Evolutionary conservation across 2,888 invertebrate genomes (phyloP).

Genomic region (Allygus modestus): DNA sequence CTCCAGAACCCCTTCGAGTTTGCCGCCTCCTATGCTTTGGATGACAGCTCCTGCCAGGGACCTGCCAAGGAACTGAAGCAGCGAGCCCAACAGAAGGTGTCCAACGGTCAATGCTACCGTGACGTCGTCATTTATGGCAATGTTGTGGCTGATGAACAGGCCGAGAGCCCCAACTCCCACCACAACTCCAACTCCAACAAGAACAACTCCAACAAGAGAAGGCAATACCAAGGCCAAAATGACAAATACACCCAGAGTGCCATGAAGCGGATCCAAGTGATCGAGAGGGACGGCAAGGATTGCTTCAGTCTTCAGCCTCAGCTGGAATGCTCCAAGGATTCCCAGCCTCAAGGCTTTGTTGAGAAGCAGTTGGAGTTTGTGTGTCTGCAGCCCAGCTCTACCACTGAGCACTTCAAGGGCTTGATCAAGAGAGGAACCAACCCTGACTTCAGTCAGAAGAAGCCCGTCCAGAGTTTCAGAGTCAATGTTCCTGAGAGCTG

Average conservation of each 20-base stretch:
- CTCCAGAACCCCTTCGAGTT: conserved; percentile 77
- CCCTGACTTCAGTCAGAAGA: conserved; percentile 76
- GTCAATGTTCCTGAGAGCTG: conserved; percentile 76
- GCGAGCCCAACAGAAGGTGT: conserved; percentile 71
- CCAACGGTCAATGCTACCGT: conserved; percentile 66
- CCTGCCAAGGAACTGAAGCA: conserved; percentile 72
- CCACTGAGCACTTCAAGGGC: conserved; percentile 72
- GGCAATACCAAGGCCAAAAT: conserved; percentile 18
- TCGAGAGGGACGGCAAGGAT: conserved; percentile 76
- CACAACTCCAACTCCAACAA: conserved; percentile 75
- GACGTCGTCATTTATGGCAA: conserved; percentile 68
- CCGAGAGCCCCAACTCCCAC: conserved; percentile 52
- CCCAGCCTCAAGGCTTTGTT: conserved; percentile 75
- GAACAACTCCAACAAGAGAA: conserved; percentile 10
- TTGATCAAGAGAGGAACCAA: conserved; percentile 75
- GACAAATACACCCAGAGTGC: conserved; percentile 66
- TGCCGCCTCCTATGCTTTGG: conserved; percentile 78
- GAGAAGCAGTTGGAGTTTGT: conserved; percentile 73
- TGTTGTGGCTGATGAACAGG: conserved; percentile 65
- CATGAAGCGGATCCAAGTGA: conserved; percentile 70
- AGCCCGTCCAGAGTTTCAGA: conserved; percentile 72
- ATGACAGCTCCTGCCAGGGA: conserved; percentile 66
- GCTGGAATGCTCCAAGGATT: conserved; percentile 78
- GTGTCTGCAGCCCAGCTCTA: conserved; percentile 74
- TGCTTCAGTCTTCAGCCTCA: conserved; percentile 81